Conservation (phyloP, 2,888 invertebrate genomes). For the Proisotoma minuta region DNA sequence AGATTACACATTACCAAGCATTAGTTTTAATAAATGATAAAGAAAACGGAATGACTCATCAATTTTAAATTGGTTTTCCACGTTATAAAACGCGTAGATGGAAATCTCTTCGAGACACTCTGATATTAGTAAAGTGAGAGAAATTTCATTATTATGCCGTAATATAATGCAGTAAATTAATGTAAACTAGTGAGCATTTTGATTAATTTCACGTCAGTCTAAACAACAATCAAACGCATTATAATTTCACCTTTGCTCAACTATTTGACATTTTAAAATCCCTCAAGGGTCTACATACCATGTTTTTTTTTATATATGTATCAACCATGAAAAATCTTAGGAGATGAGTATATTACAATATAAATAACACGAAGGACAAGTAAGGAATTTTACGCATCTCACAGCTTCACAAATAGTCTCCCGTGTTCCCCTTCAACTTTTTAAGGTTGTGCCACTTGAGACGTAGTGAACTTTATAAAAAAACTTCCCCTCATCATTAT, state of each 20-base stretch:
- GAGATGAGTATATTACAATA: no score
- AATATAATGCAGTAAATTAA: no score
- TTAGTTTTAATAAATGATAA: constrained; percentile 36
- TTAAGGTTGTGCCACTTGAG: constrained; percentile 5
- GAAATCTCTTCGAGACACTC: no score
- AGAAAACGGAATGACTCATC: constrained; percentile 25
- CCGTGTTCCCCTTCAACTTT: constrained; percentile 4
- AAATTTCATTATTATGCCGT: no score
- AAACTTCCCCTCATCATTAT: background rate
- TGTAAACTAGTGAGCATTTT: background rate
- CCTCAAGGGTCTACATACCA: no score
- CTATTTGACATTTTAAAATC: no score
- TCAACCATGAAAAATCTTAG: no score
- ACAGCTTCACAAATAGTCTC: background rate
- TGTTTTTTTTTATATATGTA: no score
- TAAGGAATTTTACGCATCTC: constrained; percentile 4
- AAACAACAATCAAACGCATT: background rate
- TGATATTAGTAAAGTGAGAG: no score
- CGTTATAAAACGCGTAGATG: no score
- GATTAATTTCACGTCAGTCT: background rate
- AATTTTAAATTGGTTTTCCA: constrained; percentile 25
- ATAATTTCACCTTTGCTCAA: no score
- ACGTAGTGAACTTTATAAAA: background rate
- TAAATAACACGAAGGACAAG: no score
- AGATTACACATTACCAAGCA: constrained; percentile 28